Conservation (phyloP, 2,797 vertebrate species). For the Argya squamiceps region DNA sequence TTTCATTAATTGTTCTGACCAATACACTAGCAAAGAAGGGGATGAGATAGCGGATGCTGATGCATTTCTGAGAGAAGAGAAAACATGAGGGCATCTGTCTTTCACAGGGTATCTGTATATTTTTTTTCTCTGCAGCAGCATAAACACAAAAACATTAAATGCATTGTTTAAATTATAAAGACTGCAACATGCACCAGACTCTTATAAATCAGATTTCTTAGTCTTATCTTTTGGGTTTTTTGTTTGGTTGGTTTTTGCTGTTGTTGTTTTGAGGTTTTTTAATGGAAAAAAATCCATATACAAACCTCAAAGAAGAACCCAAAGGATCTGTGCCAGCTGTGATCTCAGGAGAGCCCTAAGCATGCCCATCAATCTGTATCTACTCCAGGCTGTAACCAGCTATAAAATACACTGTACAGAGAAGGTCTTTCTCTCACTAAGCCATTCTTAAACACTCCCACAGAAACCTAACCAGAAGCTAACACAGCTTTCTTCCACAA, state of each 20-base stretch:
- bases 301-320: neutral
- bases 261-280: neutral
- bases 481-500: neutral
- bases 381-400: neutral
- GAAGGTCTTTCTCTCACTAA: neutral
- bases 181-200: accelerated
- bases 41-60: neutral
- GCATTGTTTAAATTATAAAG: neutral
- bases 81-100: neutral
- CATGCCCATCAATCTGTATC: neutral
- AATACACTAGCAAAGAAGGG: neutral
- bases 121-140: neutral
- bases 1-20: neutral
- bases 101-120: neutral
- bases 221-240: neutral
- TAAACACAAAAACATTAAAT: neutral
- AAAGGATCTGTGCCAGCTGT: neutral
- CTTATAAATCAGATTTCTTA: neutral
- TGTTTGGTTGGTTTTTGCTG: accelerated
- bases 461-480: neutral
- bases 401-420: neutral
- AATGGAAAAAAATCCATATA: neutral
- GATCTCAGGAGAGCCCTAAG: neutral
- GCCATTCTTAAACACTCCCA: neutral
- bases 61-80: neutral